These are phyloP conservation scores for Pseudomyrmex dendroicus DNA, from an alignment of 1,140 invertebrate genomes.

Conservation along the genomic window DNA sequence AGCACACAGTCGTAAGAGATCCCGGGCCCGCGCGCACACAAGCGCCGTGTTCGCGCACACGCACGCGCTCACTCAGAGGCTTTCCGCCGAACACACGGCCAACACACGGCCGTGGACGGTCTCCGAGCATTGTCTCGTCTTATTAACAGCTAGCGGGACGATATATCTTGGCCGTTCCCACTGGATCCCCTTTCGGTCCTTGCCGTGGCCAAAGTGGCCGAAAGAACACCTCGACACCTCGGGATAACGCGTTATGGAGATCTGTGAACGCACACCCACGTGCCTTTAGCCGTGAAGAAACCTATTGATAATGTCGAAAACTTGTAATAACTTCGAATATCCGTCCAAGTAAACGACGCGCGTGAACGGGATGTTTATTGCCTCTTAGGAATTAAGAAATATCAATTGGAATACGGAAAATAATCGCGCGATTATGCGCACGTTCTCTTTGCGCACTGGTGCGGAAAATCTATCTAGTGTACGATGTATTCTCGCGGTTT, in stretches of 20 bases:
- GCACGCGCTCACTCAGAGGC: constrained; percentile 34
- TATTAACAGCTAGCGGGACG: constrained; percentile 81
- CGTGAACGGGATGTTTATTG: no score
- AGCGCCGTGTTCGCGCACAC: constrained; percentile 23
- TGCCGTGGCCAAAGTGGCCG: neutral
- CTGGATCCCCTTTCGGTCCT: constrained; percentile 56
- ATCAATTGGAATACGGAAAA: no score
- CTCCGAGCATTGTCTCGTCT: constrained; percentile 81
- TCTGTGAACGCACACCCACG: constrained; percentile 61
- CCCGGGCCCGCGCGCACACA: constrained; percentile 56
- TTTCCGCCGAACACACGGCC: constrained; percentile 35
- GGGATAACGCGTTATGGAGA: constrained; percentile 72
- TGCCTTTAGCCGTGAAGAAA: neutral
- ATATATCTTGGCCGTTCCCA: constrained; percentile 78
- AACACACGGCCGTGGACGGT: constrained; percentile 56
- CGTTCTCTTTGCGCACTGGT: neutral
- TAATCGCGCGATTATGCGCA: neutral
- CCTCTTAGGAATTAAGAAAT: no score
- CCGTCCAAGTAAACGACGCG: no score
- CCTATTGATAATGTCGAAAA: no score
- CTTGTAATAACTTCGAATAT: no score
- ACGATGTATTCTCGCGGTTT: constrained; percentile 8
- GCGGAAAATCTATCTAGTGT: neutral
- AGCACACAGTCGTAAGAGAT: constrained; percentile 65
- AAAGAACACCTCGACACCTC: constrained; percentile 71